Conservation (phyloP, 2,888 invertebrate species). For the Cabera pusaria region DNA sequence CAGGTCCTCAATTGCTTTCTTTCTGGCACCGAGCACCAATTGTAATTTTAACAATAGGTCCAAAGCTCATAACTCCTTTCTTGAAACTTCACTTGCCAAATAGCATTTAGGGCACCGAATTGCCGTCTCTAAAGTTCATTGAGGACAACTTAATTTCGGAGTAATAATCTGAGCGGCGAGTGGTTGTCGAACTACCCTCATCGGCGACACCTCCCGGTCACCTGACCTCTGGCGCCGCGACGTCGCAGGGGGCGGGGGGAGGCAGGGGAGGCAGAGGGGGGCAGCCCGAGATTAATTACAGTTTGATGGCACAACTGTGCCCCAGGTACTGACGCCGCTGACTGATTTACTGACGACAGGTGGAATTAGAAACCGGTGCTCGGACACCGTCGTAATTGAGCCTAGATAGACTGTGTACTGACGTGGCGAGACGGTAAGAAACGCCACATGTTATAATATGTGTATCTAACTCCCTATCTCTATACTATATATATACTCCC, state of each 20-base stretch:
- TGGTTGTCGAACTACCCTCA: constrained; percentile 11
- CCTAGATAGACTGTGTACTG: constrained; percentile 9
- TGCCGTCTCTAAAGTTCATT: constrained; percentile 1
- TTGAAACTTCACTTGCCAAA: constrained; percentile 19
- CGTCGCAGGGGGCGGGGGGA: constrained; percentile 41
- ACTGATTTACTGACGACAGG: constrained; percentile 42
- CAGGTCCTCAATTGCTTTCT: constrained; percentile 10
- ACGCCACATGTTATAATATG: too few species aligned
- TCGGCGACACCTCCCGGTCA: constrained; percentile 40
- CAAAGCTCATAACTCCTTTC: constrained; percentile 18
- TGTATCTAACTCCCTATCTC: too few species aligned
- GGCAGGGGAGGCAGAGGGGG: constrained; percentile 24
- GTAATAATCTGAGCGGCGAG: constrained; percentile 18
- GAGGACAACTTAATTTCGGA: constrained; percentile 3
- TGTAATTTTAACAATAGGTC: constrained; percentile 20
- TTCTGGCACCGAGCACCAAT: constrained; percentile 16
- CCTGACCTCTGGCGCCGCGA: constrained; percentile 61
- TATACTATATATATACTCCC: too few species aligned
- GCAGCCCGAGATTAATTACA: constrained; percentile 70
- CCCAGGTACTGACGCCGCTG: constrained; percentile 49
- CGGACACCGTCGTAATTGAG: constrained; percentile 11
- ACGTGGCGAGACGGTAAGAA: too few species aligned
- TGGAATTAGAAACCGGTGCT: constrained; percentile 45
- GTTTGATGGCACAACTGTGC: constrained; percentile 62
- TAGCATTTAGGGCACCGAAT: constrained; percentile 11